Base-by-base conservation (phyloP, 2,797 vertebrate genomes). In the Brachyalestes nurse region DNA sequence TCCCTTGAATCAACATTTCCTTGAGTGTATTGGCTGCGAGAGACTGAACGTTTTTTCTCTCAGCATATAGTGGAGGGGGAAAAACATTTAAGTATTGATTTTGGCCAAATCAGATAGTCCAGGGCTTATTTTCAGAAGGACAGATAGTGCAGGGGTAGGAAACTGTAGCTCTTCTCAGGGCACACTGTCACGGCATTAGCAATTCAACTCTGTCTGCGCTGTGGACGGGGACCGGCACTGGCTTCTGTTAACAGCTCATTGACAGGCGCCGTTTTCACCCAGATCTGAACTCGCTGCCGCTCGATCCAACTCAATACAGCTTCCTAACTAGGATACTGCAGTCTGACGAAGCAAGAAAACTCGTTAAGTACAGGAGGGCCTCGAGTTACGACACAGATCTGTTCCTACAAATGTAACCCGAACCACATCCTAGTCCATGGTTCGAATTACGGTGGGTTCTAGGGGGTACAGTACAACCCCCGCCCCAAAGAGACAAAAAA, bases 91-190 rank as follows among this genome's bases (percentile, higher is more conserved):
- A 85, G 81, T 25, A 86, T 80, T 93, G 57, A 92, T 93, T 90
- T 87, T 79, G 25, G 87, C 79, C 86, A 90, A 91, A 69, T 94
- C 92, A 91, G 86, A 86, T 84, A 74, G 76, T 85, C n/a, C 42
- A 45, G 57, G 72, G 87, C 91, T 92, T 88, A 87, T 90, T 89
- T 92, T 88, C 89, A 87, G 88, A 88, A 86, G 85, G 85, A 80
- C 38, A 58, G 40, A 40, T 42, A 25, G 47, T 1, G 6, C 28
- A 13, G 34, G 19, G 34, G 71, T 21, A 58, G 71, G 71, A 73
- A 73, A 58, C 71, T 42, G 53, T 58, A 57, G 53, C 53, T 38
- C 40, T 19, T 69, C 38, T 61, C 72, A 62, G 53, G 61, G 65
- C 42, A 61, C 72, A 53, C 5, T 2, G 1, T 19, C 66, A 23